phyloP scores from a whole-genome alignment of 2,797 vertebrate genomes.

The Tympanoctomys barrerae region DNA sequence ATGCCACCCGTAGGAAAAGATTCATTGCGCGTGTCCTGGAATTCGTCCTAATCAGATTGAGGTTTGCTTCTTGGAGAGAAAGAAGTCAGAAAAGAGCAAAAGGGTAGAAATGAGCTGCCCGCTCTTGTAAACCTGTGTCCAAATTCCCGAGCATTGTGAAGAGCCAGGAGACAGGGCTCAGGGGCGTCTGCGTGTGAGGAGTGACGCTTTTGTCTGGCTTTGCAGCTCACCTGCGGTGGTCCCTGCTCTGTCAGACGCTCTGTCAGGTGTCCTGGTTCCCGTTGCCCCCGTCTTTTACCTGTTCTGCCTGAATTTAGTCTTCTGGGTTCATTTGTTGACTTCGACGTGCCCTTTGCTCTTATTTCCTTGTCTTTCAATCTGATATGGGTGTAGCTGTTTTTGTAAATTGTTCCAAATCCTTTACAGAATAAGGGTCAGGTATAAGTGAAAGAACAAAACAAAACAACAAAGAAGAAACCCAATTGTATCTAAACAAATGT shows the following conservation, averaged over 20 bases:
- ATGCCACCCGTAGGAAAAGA: background rate
- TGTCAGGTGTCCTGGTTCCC: background rate
- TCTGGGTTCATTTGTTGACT: background rate
- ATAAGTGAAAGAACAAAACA: background rate
- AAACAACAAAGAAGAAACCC: background rate
- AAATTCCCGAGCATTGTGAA: background rate
- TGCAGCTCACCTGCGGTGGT: background rate
- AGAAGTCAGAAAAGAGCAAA: background rate
- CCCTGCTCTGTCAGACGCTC: background rate
- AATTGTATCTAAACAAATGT: background rate
- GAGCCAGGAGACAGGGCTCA: background rate
- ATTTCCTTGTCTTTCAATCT: slow-evolving; percentile 13
- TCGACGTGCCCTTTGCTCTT: background rate
- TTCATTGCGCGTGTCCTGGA: background rate
- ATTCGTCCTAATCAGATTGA: background rate
- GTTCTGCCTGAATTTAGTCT: background rate
- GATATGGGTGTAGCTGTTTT: background rate
- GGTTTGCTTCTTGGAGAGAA: background rate
- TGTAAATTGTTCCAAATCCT: slow-evolving; percentile 11
- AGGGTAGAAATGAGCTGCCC: background rate
- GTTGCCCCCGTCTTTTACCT: background rate
- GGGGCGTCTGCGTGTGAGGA: background rate
- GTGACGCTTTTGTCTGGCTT: background rate
- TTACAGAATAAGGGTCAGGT: background rate
- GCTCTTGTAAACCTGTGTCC: background rate